phyloP scores from a whole-genome alignment of 2,888 invertebrate genomes.

The Drosophila tripunctata region DNA sequence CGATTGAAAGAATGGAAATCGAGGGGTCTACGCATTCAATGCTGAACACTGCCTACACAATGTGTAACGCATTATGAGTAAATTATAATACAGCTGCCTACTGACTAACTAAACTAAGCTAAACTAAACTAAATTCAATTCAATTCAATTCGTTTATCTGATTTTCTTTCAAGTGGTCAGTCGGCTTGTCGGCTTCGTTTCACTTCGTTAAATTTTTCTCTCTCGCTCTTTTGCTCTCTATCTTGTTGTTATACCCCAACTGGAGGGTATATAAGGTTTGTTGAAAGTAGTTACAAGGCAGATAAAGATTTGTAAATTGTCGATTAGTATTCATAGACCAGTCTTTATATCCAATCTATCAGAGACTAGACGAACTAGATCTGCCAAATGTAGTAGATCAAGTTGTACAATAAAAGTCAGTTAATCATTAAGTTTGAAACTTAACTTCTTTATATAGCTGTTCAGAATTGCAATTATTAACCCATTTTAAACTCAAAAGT shows the following conservation, averaged over 20 bases:
- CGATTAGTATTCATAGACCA: too few relatives aligned
- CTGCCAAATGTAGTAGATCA: too few relatives aligned
- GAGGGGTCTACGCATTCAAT: slow-evolving; percentile 11
- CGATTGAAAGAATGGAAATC: slow-evolving; percentile 3
- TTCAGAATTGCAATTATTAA: too few relatives aligned
- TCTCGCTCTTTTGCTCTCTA: not conserved
- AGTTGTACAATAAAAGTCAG: too few relatives aligned
- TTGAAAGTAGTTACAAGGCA: too few relatives aligned
- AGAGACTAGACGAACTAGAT: too few relatives aligned
- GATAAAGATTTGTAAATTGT: too few relatives aligned
- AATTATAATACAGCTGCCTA: slow-evolving; percentile 53
- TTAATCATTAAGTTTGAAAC: too few relatives aligned
- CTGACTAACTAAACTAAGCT: slow-evolving; percentile 26
- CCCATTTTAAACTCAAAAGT: too few relatives aligned
- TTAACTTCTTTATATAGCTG: too few relatives aligned
- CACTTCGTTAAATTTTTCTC: slow-evolving; percentile 19
- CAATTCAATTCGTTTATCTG: slow-evolving; percentile 70
- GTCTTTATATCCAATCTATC: too few relatives aligned
- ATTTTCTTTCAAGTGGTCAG: slow-evolving; percentile 65
- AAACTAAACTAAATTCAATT: slow-evolving; percentile 22
- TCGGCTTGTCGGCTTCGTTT: slow-evolving; percentile 22
- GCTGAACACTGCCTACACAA: slow-evolving; percentile 60
- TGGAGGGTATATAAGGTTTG: not conserved
- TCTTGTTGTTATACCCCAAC: not conserved
- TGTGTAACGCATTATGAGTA: slow-evolving; percentile 56